phyloP scores from a whole-genome alignment of 2,888 invertebrate genomes.

The Rhagophthalmus giganteus region DNA sequence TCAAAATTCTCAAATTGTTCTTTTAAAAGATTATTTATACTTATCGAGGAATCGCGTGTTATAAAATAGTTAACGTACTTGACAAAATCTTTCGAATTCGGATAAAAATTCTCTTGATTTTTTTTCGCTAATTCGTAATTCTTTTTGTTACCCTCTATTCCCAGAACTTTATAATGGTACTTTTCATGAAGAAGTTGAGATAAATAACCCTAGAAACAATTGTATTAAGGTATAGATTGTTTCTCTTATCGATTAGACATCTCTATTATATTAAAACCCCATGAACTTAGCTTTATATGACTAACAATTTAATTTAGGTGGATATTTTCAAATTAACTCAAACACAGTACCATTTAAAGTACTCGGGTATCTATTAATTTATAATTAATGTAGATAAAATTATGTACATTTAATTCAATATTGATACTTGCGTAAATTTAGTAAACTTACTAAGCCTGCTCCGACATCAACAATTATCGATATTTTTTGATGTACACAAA shows the following conservation, averaged over 20 bases:
- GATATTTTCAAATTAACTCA: no score
- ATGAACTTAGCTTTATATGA: no score
- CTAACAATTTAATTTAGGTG: no score
- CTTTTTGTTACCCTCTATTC: slow-evolving; percentile 65
- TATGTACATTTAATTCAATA: no score
- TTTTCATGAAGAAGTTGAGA: slow-evolving; percentile 66
- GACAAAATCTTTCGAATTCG: slow-evolving; percentile 58
- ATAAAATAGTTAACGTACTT: slow-evolving; percentile 64
- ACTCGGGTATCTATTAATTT: no score
- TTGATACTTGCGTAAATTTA: background rate
- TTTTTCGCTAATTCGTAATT: slow-evolving; percentile 62
- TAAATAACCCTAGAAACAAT: slow-evolving; percentile 74
- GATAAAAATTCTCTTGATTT: slow-evolving; percentile 61
- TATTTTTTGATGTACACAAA: slow-evolving; percentile 57
- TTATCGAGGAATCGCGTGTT: slow-evolving; percentile 57
- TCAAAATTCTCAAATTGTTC: slow-evolving; percentile 31
- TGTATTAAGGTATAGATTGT: no score
- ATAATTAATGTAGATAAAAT: no score
- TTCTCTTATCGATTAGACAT: no score
- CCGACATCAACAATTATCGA: slow-evolving; percentile 71
- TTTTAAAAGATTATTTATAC: slow-evolving; percentile 44
- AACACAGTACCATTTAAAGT: no score
- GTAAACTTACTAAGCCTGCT: slow-evolving; percentile 67
- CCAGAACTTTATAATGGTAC: slow-evolving; percentile 65
- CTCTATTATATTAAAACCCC: no score